Evolutionary conservation across 1,140 invertebrate species (phyloP), one percentile per base, ranked within the genome.

Genomic region (Subanguina moxae): DNA sequence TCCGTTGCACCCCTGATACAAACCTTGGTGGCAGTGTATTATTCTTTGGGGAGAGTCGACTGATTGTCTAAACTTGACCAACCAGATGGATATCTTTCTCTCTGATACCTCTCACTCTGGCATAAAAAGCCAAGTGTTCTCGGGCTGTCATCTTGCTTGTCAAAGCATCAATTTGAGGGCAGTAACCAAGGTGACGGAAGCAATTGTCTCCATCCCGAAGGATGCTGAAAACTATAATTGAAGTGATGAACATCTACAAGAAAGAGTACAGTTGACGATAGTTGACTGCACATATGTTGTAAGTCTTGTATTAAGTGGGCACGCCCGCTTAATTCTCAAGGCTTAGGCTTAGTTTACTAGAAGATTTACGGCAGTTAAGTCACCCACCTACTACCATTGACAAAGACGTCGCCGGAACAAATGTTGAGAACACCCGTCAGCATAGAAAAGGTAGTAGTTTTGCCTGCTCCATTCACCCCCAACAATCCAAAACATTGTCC

Each of bases 401-500:
- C 70, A 27, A 62, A 38, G 17, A 75, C 78, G 23, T 77, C 74
- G 25, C 76, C 76, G n/a, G 32, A 19, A 28, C 76, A 64, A n/a
- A 72, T 67, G 17, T 42, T 7, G 15, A 80, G 57, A 57, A 77
- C 78, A 19, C 88, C 88, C 87, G 61, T 74, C 15, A 76, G 64
- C 86, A 88, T 88, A 76, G 89, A 89, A 74, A 94, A 93, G 7
- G 90, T 92, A 13, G 90, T 90, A 5, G 91, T 92, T 84, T 94
- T 94, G 3, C 92, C 92, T 5, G 92, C 91, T 0, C 92, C 92
- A 65, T 57, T 64, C 42, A 64, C 63, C 91, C 91, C 84, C 92
- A 92, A 82, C 91, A 52, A 52, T 25, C 48, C 48, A 52, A 45
- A 52, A 52, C 48, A 52, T 92, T 91, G 89, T 1, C 89, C 89